phyloP scores from a whole-genome alignment of 2,113 vertebrate genomes.

The Serilophus lunatus region DNA sequence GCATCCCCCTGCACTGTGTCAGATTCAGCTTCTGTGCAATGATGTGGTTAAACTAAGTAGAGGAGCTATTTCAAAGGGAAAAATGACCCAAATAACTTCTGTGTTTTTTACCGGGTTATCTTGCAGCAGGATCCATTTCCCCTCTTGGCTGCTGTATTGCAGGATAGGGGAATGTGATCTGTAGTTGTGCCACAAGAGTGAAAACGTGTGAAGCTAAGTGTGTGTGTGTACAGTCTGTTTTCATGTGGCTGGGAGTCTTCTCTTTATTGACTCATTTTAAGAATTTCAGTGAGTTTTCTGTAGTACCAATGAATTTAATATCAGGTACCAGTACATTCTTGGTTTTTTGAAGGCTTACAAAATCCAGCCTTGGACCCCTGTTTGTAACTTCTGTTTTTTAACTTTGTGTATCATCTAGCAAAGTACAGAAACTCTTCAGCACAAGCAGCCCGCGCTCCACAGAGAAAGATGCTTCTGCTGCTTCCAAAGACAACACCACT shows the following conservation, averaged over 20 bases:
- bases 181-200: not conserved
- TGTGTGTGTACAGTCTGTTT: not conserved
- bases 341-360: not conserved
- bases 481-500: not conserved
- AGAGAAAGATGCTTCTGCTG: conserved; percentile 17
- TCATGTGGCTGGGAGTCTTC: not conserved
- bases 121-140: not conserved
- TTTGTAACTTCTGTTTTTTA: not conserved
- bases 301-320: not conserved
- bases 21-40: not conserved
- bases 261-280: not conserved
- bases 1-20: not conserved
- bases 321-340: not conserved
- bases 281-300: not conserved
- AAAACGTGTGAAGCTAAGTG: not conserved
- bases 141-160: not conserved
- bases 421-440: conserved; percentile 51
- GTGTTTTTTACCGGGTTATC: not conserved
- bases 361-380: not conserved
- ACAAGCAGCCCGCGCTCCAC: not conserved
- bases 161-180: not conserved
- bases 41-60: not conserved
- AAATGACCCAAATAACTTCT: not conserved
- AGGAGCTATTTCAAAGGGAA: not conserved
- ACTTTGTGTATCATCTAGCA: not conserved